These are phyloP conservation scores for Entomobrya multifasciata DNA, from an alignment of 2,888 invertebrate genomes.

Conservation along the genomic window DNA sequence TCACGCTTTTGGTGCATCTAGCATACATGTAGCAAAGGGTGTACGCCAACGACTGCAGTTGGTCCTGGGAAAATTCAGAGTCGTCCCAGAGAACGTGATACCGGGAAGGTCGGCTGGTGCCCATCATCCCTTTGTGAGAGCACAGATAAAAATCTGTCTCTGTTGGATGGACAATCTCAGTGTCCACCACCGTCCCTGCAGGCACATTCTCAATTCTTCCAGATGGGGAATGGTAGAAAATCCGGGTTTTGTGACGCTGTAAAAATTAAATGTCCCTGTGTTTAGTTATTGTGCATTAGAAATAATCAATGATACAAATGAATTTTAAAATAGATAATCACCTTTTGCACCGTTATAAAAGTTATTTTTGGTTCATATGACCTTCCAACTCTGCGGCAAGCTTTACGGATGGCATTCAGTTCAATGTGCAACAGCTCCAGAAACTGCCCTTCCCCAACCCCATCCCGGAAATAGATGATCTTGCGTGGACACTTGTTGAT, in stretches of 20 bases:
- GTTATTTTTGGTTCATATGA: conserved; percentile 85
- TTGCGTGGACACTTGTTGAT: too few relatives aligned
- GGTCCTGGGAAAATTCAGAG: conserved; percentile 86
- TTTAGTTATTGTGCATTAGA: too few relatives aligned
- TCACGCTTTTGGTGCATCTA: conserved; percentile 86
- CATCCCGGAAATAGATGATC: conserved; percentile 81
- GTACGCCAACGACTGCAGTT: conserved; percentile 90
- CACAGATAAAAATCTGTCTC: conserved; percentile 83
- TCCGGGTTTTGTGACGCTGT: conserved; percentile 83
- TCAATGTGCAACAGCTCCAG: conserved; percentile 80
- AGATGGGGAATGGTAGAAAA: conserved; percentile 82
- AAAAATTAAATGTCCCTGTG: not conserved
- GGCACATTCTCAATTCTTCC: conserved; percentile 83
- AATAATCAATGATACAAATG: not conserved
- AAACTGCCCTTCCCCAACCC: conserved; percentile 81
- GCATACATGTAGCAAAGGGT: conserved; percentile 93
- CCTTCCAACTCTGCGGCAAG: too few relatives aligned
- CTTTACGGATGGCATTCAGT: conserved; percentile 81
- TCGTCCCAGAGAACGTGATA: conserved; percentile 93
- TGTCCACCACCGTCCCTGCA: conserved; percentile 82
- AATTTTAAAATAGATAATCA: not conserved
- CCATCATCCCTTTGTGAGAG: conserved; percentile 83
- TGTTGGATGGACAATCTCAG: conserved; percentile 82
- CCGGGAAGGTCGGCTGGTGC: conserved; percentile 53
- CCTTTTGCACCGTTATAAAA: conserved; percentile 85